Percentiles rank a stretch among this genome's conserved stretches.
Evolutionary conservation across 2,888 invertebrate genomes (phyloP).

Genomic region (Latrodectus hesperus): DNA sequence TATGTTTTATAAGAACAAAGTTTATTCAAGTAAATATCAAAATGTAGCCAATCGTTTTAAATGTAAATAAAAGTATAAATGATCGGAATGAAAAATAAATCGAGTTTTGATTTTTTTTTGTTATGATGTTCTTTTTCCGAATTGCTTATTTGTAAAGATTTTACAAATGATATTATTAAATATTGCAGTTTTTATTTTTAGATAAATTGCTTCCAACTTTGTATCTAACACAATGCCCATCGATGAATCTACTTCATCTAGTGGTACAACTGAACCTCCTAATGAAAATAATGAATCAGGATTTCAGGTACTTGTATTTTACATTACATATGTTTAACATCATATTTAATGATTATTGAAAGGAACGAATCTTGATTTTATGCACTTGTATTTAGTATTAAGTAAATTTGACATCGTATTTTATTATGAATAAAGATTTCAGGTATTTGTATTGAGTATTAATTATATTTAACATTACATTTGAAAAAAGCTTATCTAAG

Average conservation of each 20-base stretch:
- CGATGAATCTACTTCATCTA: constrained; percentile 57
- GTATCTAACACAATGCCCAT: constrained; percentile 39
- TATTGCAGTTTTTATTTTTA: neutral
- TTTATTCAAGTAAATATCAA: no score
- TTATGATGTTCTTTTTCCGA: neutral
- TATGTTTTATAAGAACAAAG: no score
- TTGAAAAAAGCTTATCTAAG: neutral
- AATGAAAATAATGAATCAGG: constrained; percentile 39
- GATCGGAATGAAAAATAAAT: neutral
- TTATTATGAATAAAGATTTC: no score
- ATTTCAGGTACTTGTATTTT: constrained; percentile 30
- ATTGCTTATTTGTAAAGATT: no score
- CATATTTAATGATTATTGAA: neutral
- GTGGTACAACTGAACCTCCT: constrained; percentile 33
- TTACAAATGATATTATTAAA: neutral
- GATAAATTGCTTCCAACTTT: constrained; percentile 24
- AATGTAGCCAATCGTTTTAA: neutral
- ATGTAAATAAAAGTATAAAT: neutral
- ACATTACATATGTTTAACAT: neutral
- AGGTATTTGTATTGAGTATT: neutral
- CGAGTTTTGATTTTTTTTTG: neutral
- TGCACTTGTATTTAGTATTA: neutral
- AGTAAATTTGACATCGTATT: no score
- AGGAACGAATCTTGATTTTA: neutral
- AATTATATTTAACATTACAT: neutral